A percentile compares a stretch with the other conserved stretches of the same genome.
phyloP scores from a whole-genome alignment of 2,888 invertebrate species.

The Keiferia lycopersicella region DNA sequence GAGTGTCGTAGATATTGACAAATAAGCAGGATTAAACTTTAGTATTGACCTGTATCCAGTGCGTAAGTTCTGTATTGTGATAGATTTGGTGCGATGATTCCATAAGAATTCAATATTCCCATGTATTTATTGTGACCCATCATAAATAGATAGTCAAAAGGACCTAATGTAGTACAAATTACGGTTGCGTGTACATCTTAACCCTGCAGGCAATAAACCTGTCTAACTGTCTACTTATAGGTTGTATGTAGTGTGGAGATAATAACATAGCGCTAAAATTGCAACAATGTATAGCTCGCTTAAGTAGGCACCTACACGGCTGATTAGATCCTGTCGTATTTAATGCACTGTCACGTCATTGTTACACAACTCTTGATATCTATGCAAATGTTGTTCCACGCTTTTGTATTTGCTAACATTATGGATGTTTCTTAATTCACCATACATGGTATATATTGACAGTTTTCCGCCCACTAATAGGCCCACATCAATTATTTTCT shows the following conservation, averaged over 20 bases:
- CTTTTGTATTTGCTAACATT: background rate
- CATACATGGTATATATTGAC: background rate
- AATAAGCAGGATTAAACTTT: no score
- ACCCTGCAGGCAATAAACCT: no score
- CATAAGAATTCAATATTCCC: no score
- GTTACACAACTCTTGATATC: constrained; percentile 9
- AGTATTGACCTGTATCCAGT: no score
- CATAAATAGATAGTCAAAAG: no score
- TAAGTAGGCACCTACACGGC: background rate
- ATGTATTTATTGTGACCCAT: no score
- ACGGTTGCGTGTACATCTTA: no score
- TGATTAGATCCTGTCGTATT: constrained; percentile 3
- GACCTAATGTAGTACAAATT: no score
- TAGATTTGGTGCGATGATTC: no score
- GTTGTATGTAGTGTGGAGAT: background rate
- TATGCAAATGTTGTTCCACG: constrained; percentile 21
- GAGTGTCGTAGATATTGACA: no score
- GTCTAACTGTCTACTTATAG: no score
- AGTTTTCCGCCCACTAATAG: background rate
- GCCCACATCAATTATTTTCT: background rate
- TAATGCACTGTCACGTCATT: constrained; percentile 4
- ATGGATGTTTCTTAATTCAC: background rate
- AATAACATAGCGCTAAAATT: background rate
- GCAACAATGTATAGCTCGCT: background rate
- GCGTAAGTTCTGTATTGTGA: no score